These are phyloP conservation scores for Phortica okadai DNA, from an alignment of 2,888 invertebrate genomes.

Conservation along the genomic window DNA sequence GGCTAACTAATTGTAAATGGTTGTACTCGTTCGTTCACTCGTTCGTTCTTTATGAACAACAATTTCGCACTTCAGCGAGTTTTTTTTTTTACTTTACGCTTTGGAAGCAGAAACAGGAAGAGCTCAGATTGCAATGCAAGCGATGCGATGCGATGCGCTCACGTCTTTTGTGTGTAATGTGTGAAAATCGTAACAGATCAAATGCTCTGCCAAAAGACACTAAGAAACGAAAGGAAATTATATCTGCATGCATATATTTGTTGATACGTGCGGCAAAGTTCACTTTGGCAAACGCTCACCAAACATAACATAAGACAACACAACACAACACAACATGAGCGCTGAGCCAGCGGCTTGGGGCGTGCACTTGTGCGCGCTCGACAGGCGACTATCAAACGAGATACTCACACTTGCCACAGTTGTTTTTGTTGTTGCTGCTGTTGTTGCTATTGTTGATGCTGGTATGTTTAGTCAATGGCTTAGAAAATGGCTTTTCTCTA, in stretches of 20 bases:
- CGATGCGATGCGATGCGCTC: neutral
- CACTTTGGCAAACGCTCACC: neutral
- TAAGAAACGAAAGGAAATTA: neutral
- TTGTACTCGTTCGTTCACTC: constrained; percentile 14
- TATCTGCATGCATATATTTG: too few species aligned
- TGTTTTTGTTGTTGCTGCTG: neutral
- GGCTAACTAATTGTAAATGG: constrained; percentile 26
- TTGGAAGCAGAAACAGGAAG: neutral
- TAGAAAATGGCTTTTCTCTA: neutral
- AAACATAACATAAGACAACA: neutral
- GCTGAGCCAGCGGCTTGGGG: neutral
- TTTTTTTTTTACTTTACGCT: neutral
- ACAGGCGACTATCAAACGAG: neutral
- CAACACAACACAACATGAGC: neutral
- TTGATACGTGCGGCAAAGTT: neutral
- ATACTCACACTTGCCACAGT: neutral
- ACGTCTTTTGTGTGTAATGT: neutral
- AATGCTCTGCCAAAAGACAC: neutral
- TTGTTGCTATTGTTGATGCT: neutral
- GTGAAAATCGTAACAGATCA: neutral
- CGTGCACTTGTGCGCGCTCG: neutral
- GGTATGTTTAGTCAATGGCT: neutral
- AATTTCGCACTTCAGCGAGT: neutral
- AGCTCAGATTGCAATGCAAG: neutral
- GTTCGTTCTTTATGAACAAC: constrained; percentile 19